Evolutionary conservation across 2,113 vertebrate species (phyloP).

Genomic region (Cyrtonyx montezumae): DNA sequence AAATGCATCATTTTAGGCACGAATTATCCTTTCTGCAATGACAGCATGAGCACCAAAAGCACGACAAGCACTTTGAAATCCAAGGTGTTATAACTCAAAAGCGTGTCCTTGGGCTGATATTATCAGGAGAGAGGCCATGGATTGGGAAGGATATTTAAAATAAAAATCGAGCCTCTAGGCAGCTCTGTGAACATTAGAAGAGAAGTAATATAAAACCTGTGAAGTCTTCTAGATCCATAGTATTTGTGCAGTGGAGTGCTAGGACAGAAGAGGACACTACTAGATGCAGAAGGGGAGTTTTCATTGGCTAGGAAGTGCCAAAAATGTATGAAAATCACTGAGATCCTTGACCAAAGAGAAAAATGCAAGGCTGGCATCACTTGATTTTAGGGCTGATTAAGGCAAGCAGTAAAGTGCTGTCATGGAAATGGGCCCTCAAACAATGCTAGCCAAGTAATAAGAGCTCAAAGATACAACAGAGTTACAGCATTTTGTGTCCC

Average conservation of each 20-base stretch:
- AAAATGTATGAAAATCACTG: background rate
- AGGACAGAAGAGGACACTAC: background rate
- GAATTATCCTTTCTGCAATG: background rate
- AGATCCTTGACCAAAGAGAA: background rate
- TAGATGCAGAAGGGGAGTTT: background rate
- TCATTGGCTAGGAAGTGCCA: background rate
- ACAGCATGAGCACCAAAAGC: conserved; percentile 35
- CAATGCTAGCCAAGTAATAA: background rate
- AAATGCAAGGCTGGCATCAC: background rate
- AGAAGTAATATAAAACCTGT: background rate
- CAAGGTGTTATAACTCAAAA: conserved; percentile 26
- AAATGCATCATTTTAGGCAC: background rate
- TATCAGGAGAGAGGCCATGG: conserved; percentile 28
- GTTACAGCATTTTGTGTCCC: background rate
- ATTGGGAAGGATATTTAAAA: conserved; percentile 1
- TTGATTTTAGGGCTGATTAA: background rate
- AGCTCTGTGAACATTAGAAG: conserved; percentile 4
- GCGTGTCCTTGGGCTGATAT: conserved; percentile 14
- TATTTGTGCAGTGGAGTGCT: background rate
- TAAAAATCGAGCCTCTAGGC: conserved; percentile 6
- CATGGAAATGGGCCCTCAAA: background rate
- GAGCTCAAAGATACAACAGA: background rate
- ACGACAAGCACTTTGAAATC: background rate
- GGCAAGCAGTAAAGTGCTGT: background rate
- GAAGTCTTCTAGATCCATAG: background rate